These are phyloP conservation scores for Chelon auratus DNA, from an alignment of 2,797 vertebrate species.

Conservation along the genomic window DNA sequence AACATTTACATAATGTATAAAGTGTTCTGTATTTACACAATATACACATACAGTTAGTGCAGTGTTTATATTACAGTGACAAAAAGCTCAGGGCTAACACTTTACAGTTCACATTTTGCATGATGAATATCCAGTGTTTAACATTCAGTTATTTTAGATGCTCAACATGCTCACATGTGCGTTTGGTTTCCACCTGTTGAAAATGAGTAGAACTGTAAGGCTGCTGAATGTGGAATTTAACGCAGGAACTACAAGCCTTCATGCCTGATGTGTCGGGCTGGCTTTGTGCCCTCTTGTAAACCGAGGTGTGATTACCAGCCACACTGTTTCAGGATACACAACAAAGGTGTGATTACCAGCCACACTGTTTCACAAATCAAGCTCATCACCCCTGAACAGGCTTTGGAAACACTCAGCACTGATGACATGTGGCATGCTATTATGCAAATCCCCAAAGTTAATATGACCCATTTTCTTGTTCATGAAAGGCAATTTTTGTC, in stretches of 20 bases:
- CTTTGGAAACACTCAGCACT: conserved; percentile 19
- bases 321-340: not conserved
- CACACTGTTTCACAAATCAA: not conserved
- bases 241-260: not conserved
- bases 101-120: conserved; percentile 44
- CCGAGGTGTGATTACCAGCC: conserved; percentile 7
- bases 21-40: conserved; percentile 75
- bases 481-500: conserved; percentile 28
- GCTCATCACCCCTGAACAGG: conserved; percentile 16
- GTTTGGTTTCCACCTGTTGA: conserved; percentile 21
- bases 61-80: conserved; percentile 49
- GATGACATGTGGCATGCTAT: conserved; percentile 34
- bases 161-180: not conserved
- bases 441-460: conserved; percentile 37
- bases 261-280: not conserved
- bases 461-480: conserved; percentile 37
- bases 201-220: conserved; percentile 12
- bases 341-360: conserved; percentile 8
- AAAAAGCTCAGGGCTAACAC: conserved; percentile 26
- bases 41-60: conserved; percentile 69
- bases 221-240: not conserved
- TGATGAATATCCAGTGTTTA: conserved; percentile 71
- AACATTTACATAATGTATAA: conserved; percentile 69
- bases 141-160: conserved; percentile 14
- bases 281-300: conserved; percentile 5